These are phyloP conservation scores for Florisuga fusca DNA, from an alignment of 2,797 vertebrate genomes.

Conservation along the genomic window DNA sequence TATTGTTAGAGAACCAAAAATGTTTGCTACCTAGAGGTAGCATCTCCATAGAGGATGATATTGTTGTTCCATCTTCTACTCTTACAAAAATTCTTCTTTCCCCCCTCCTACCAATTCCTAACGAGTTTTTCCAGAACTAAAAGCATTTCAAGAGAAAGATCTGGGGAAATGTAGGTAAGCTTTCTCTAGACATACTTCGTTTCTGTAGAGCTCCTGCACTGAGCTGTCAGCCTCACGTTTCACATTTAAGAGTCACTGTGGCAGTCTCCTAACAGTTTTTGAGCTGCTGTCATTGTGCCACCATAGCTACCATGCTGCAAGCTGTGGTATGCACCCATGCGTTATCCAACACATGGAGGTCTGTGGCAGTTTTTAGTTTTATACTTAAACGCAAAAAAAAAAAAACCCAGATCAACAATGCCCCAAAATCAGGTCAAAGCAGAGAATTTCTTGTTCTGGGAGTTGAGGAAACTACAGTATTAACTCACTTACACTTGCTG, in stretches of 20 bases:
- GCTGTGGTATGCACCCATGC: accelerated
- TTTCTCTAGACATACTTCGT: background rate
- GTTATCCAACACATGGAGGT: background rate
- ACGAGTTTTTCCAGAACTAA: background rate
- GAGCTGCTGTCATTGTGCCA: background rate
- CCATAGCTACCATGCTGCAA: background rate
- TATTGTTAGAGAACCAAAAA: background rate
- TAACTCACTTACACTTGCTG: background rate
- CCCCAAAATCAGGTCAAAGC: background rate
- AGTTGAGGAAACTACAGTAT: background rate
- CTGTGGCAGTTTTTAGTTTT: background rate
- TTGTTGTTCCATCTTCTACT: background rate
- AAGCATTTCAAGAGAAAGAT: background rate
- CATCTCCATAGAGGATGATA: background rate
- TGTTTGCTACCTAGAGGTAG: background rate
- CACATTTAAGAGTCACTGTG: background rate
- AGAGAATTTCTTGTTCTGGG: background rate
- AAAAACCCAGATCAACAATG: background rate
- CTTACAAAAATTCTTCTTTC: background rate
- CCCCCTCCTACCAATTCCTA: background rate
- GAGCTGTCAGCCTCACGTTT: background rate
- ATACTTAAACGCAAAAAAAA: background rate
- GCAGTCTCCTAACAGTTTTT: background rate
- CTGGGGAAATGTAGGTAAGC: background rate
- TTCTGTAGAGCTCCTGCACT: background rate